Evolutionary conservation across 2,113 vertebrate species (phyloP).

Genomic region (Dicerorhinus sumatrensis): DNA sequence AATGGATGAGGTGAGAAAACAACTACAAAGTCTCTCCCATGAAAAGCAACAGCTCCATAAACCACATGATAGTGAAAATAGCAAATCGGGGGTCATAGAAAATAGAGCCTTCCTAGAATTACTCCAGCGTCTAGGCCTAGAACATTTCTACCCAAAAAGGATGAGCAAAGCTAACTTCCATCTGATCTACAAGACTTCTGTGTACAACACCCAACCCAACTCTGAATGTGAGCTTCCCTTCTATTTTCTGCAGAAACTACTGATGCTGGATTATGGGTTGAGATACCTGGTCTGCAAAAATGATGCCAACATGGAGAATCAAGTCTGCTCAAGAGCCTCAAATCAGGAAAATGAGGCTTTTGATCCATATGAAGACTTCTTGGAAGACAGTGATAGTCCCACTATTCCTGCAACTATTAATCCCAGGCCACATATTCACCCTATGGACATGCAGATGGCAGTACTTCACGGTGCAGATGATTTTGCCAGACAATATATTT

Average conservation of each 20-base stretch:
- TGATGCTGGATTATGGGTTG: constrained; percentile 81
- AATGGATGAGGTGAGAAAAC: constrained; percentile 35
- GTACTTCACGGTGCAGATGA: constrained; percentile 86
- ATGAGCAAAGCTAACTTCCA: constrained; percentile 82
- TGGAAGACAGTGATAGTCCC: not conserved
- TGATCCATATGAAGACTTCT: constrained; percentile 71
- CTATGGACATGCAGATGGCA: constrained; percentile 89
- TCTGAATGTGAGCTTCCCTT: constrained; percentile 82
- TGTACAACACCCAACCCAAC: constrained; percentile 65
- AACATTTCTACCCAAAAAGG: constrained; percentile 69
- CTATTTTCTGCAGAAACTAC: constrained; percentile 83
- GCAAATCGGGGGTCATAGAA: not conserved
- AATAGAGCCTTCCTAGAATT: constrained; percentile 53
- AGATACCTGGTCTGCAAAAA: constrained; percentile 81
- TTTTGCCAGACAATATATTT: constrained; percentile 85
- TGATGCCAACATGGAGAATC: not conserved
- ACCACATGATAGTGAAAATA: not conserved
- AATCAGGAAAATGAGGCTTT: not conserved
- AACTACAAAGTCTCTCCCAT: constrained; percentile 64
- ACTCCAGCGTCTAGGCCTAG: constrained; percentile 65
- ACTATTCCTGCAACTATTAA: not conserved
- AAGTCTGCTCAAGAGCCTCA: not conserved
- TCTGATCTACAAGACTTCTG: constrained; percentile 72
- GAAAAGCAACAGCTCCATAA: not conserved
- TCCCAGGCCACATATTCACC: constrained; percentile 75